Percentiles rank a stretch among this genome's conserved stretches.
Conservation (phyloP, 2,797 vertebrate genomes). For the Anabacerthia variegaticeps region DNA sequence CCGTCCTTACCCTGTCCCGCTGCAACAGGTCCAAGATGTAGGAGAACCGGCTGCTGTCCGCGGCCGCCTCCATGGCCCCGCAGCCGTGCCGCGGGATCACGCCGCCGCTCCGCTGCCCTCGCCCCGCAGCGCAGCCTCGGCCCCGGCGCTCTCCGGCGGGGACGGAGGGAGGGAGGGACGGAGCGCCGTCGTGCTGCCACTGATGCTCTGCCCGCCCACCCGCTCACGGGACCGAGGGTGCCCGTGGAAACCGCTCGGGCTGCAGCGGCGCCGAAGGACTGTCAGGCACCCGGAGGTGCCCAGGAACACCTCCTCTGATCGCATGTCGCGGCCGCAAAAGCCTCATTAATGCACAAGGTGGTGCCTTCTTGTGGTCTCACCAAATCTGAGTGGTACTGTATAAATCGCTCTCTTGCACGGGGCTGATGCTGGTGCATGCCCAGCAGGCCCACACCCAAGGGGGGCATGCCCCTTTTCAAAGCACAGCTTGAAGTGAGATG, state of each 20-base stretch:
- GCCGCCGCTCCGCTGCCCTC: rapidly evolving
- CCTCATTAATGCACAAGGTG: rapidly evolving
- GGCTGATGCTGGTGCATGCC: background rate
- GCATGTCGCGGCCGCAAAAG: rapidly evolving
- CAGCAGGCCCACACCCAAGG: background rate
- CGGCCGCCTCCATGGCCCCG: conserved; percentile 81
- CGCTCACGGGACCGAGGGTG: background rate
- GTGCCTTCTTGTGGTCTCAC: rapidly evolving
- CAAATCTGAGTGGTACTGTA: rapidly evolving
- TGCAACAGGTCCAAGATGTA: conserved; percentile 89
- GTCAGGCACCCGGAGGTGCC: background rate
- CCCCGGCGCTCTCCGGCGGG: background rate
- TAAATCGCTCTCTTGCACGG: rapidly evolving
- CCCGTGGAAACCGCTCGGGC: rapidly evolving
- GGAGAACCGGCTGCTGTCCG: conserved; percentile 83
- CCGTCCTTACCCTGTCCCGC: conserved; percentile 84
- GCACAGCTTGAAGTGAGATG: no score
- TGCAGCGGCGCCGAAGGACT: rapidly evolving
- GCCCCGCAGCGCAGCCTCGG: no score
- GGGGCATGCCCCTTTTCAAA: no score
- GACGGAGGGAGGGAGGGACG: no score
- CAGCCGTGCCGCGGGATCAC: background rate
- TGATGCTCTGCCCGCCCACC: background rate
- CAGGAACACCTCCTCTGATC: background rate
- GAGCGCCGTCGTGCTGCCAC: rapidly evolving